These are phyloP conservation scores for Acanthisitta chloris DNA, from an alignment of 2,113 vertebrate species.

Conservation along the genomic window DNA sequence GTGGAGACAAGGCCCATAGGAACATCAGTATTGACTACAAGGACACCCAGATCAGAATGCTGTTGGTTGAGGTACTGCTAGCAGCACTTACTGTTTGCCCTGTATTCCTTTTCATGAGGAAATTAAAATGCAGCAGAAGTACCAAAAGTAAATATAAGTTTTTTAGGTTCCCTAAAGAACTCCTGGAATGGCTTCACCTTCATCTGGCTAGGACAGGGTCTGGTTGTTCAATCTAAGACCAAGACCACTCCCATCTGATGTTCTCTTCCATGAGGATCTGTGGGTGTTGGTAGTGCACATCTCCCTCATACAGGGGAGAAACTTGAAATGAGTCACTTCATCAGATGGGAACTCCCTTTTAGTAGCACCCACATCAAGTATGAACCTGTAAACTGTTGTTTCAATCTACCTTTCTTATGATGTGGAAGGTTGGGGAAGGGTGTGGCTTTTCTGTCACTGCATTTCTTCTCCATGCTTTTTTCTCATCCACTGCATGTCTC, in stretches of 20 bases:
- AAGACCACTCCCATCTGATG: background rate
- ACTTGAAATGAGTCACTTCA: background rate
- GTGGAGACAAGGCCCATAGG: background rate
- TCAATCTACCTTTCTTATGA: background rate
- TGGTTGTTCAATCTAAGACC: background rate
- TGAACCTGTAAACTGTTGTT: background rate
- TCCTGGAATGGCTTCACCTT: background rate
- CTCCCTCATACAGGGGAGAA: background rate
- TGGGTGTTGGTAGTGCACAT: background rate
- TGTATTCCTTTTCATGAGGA: background rate
- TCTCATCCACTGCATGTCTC: background rate
- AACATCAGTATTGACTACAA: constrained; percentile 10
- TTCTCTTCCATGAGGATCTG: background rate
- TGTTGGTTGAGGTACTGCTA: constrained; percentile 63
- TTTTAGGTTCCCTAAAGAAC: background rate
- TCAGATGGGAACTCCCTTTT: background rate
- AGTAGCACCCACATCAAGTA: background rate
- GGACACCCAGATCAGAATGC: constrained; percentile 53
- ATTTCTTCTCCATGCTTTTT: background rate
- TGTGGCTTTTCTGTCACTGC: background rate
- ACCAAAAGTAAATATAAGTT: background rate
- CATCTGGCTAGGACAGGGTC: background rate
- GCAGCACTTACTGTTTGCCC: background rate
- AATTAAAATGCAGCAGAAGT: background rate
- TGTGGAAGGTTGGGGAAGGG: fast-evolving